Evolutionary conservation across 2,113 vertebrate species (phyloP).

Genomic region (Grallaria varia): DNA sequence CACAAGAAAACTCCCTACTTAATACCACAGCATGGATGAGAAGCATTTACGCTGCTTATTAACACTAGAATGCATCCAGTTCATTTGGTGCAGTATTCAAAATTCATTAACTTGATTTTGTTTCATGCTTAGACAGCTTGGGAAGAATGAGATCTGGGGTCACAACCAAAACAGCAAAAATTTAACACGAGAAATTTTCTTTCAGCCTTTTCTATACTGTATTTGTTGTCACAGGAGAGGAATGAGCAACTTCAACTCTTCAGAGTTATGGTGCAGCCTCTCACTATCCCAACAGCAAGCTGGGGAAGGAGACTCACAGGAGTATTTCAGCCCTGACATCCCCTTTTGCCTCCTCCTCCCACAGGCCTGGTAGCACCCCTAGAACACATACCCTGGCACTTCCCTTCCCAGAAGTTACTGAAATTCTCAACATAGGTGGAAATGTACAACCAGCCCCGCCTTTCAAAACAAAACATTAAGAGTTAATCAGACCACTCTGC

Average conservation of each 20-base stretch:
- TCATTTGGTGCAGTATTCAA: constrained; percentile 5
- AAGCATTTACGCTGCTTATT: constrained; percentile 20
- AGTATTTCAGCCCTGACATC: not conserved
- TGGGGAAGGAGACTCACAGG: not conserved
- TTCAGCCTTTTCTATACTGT: not conserved
- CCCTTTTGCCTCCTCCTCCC: not conserved
- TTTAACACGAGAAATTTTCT: not conserved
- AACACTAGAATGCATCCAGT: not conserved
- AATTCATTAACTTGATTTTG: constrained; percentile 60
- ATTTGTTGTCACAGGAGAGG: not conserved
- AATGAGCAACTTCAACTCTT: not conserved
- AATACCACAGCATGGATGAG: not conserved
- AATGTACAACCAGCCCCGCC: not conserved
- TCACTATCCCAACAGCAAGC: rapidly evolving
- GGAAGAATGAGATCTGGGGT: constrained; percentile 26
- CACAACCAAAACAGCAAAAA: not conserved
- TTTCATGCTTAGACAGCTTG: constrained; percentile 24
- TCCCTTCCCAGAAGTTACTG: not conserved
- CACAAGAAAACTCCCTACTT: not conserved
- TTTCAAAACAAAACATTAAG: not conserved
- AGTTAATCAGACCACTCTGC: not conserved
- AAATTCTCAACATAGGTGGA: not conserved
- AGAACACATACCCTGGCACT: rapidly evolving
- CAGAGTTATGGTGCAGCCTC: not conserved
- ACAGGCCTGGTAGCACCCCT: not conserved